Percentiles rank a stretch among this genome's conserved stretches.
Evolutionary conservation across 2,113 vertebrate species (phyloP).

Genomic region (Anoura caudifer): DNA sequence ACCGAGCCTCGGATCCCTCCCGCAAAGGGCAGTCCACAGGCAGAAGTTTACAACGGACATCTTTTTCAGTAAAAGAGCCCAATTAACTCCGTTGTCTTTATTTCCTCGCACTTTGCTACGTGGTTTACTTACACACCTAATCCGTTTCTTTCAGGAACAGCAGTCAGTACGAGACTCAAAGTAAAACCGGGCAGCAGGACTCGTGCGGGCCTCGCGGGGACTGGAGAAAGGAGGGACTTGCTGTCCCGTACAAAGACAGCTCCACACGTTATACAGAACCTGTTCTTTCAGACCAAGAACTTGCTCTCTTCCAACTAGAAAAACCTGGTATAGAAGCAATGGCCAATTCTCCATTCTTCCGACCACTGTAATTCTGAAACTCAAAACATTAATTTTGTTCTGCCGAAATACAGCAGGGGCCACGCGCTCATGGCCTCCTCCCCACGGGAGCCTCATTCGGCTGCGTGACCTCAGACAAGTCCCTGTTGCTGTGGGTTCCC

Average conservation of each 20-base stretch:
- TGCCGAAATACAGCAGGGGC: neutral
- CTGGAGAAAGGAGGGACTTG: slow-evolving; percentile 9
- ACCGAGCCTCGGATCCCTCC: neutral
- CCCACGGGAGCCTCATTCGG: neutral
- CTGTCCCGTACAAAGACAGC: neutral
- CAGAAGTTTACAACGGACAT: slow-evolving; percentile 22
- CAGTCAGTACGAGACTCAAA: neutral
- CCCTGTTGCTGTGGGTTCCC: neutral
- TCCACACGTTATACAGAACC: neutral
- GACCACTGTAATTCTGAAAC: neutral
- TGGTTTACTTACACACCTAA: slow-evolving; percentile 13
- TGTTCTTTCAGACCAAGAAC: neutral
- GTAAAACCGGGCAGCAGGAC: slow-evolving; percentile 22
- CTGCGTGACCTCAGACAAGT: neutral
- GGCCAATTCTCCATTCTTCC: neutral
- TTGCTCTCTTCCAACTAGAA: neutral
- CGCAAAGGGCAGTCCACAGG: neutral
- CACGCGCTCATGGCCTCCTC: neutral
- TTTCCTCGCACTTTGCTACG: slow-evolving; percentile 22
- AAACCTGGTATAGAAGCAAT: neutral
- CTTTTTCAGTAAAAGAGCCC: slow-evolving; percentile 33
- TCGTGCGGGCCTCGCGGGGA: neutral
- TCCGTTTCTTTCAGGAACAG: slow-evolving; percentile 7
- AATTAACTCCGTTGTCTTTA: slow-evolving; percentile 38
- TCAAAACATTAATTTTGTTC: neutral